Conservation (phyloP, 2,113 vertebrate species). For the Peromyscus leucopus region DNA sequence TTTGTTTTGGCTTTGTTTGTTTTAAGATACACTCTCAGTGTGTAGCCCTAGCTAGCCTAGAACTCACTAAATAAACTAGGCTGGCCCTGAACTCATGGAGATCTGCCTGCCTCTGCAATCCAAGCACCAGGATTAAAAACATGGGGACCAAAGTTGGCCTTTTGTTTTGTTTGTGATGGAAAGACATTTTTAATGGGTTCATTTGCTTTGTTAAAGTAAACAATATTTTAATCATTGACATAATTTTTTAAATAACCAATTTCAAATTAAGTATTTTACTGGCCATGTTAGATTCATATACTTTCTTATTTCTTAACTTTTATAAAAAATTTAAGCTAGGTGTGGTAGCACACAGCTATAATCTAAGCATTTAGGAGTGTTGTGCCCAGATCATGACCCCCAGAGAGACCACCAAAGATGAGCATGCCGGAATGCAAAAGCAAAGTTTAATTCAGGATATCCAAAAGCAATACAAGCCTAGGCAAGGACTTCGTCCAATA, state of each 20-base stretch:
- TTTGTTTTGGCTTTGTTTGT: constrained; percentile 37
- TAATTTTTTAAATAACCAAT: constrained; percentile 25
- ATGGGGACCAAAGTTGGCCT: not conserved
- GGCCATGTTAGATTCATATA: not conserved
- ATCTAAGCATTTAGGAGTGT: not conserved
- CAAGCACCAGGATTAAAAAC: not conserved
- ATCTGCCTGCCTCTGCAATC: not conserved
- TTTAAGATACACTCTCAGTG: not conserved
- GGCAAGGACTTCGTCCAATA: no score
- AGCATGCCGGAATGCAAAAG: no score
- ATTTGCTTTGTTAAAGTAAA: constrained; percentile 21
- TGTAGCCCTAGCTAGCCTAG: not conserved
- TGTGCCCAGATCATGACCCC: no score
- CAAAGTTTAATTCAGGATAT: no score
- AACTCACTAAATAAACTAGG: not conserved
- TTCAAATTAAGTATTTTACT: constrained; percentile 41
- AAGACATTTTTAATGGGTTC: not conserved
- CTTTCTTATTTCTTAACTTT: constrained; percentile 8
- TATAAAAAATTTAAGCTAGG: constrained; percentile 17
- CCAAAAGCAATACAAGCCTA: no score
- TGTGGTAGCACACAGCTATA: not conserved
- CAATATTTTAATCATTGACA: constrained; percentile 34
- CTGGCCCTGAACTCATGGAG: not conserved
- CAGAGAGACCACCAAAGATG: no score
- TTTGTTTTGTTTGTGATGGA: constrained; percentile 41